A percentile compares a stretch with the other conserved stretches of the same genome.
phyloP scores from a whole-genome alignment of 2,888 invertebrate species.

The Bombyx huttoni region DNA sequence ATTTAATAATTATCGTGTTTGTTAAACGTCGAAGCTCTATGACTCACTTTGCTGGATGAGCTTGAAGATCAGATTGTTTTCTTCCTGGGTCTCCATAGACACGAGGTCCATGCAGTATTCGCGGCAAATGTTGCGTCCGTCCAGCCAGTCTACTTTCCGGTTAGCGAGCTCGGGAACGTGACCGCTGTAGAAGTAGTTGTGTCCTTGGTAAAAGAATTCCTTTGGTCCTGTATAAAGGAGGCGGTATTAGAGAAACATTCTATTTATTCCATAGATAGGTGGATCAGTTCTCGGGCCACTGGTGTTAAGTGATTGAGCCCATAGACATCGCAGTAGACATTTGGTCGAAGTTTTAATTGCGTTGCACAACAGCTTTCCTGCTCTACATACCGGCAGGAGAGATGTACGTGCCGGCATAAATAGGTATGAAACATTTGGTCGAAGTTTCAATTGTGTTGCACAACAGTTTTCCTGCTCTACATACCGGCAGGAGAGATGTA shows the following conservation, averaged over 20 bases:
- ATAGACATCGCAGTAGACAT: slow-evolving; percentile 3
- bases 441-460: too few relatives aligned
- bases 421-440: neutral
- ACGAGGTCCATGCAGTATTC: slow-evolving; percentile 96
- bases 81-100: slow-evolving; percentile 90
- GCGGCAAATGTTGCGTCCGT: slow-evolving; percentile 91
- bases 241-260: neutral
- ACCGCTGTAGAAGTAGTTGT: slow-evolving; percentile 90
- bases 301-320: too few relatives aligned
- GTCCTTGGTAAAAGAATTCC: slow-evolving; percentile 89
- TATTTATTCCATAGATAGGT: neutral
- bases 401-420: neutral
- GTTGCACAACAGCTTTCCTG: too few relatives aligned
- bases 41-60: slow-evolving; percentile 85
- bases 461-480: too few relatives aligned
- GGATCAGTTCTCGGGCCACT: too few relatives aligned
- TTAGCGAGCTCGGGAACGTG: slow-evolving; percentile 84
- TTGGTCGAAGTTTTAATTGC: too few relatives aligned
- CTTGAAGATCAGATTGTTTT: slow-evolving; percentile 91
- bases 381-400: too few relatives aligned
- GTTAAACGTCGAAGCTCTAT: slow-evolving; percentile 9
- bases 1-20: slow-evolving; percentile 1
- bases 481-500: too few relatives aligned
- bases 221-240: slow-evolving; percentile 81
- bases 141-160: slow-evolving; percentile 90